Percentiles rank a stretch among this genome's conserved stretches.
These are phyloP conservation scores for Baryphthengus martii DNA, from an alignment of 2,113 vertebrate species.

Conservation along the genomic window DNA sequence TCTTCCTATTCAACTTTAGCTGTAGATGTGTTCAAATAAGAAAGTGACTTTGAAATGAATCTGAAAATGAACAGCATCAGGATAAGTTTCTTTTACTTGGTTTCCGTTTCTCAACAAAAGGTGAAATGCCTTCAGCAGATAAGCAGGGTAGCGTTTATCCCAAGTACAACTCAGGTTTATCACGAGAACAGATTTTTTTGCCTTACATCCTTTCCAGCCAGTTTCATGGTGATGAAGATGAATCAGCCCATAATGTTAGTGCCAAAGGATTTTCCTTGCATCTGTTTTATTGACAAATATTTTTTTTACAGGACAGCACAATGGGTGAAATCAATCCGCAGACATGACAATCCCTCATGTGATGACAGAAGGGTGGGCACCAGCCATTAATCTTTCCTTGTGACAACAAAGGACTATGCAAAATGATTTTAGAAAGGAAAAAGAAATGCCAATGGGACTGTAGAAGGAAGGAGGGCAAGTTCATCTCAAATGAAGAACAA, in stretches of 20 bases:
- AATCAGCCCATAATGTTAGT: constrained; percentile 11
- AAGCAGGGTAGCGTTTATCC: constrained; percentile 19
- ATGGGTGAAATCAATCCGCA: neutral
- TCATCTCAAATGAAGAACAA: neutral
- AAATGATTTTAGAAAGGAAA: neutral
- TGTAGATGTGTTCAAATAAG: neutral
- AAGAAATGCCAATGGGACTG: neutral
- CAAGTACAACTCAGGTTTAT: constrained; percentile 25
- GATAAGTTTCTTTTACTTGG: neutral
- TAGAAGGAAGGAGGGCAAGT: neutral
- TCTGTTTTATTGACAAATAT: constrained; percentile 53
- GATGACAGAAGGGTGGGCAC: neutral
- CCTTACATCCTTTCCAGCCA: neutral
- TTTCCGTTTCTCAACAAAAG: neutral
- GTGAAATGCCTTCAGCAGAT: neutral
- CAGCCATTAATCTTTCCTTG: constrained; percentile 26
- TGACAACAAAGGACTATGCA: constrained; percentile 24
- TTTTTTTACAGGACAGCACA: constrained; percentile 19
- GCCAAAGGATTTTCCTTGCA: constrained; percentile 37
- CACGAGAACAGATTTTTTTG: constrained; percentile 27
- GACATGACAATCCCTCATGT: neutral
- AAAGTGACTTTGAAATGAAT: neutral
- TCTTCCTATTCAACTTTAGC: neutral
- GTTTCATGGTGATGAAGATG: constrained; percentile 3
- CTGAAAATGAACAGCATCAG: neutral